Evolutionary conservation across 2,113 vertebrate genomes (phyloP).

Genomic region (Protomyctophum bolini): DNA sequence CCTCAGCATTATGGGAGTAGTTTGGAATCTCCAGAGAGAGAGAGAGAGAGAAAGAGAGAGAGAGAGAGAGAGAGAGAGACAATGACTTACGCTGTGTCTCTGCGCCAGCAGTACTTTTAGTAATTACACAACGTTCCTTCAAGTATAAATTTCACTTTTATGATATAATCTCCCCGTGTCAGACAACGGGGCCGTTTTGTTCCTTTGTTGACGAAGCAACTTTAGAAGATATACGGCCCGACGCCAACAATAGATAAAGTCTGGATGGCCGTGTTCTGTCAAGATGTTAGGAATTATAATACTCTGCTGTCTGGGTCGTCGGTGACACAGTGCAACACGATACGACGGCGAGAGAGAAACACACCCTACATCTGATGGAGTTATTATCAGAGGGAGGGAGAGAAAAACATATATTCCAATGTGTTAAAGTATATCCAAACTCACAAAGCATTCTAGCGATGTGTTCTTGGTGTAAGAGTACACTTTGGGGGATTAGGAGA

Average conservation of each 20-base stretch:
- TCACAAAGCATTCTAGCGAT: conserved; percentile 18
- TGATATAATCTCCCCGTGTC: conserved; percentile 69
- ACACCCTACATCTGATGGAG: conserved; percentile 37
- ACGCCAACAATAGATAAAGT: conserved; percentile 34
- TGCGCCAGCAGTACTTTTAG: conserved; percentile 56
- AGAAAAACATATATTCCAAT: conserved; percentile 28
- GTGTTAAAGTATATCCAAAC: conserved; percentile 32
- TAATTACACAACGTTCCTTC: conserved; percentile 63
- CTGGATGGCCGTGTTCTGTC: conserved; percentile 46
- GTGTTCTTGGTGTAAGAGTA: conserved; percentile 29
- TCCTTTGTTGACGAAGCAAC: conserved; percentile 66
- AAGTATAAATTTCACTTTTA: conserved; percentile 67
- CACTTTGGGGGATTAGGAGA: conserved; percentile 36
- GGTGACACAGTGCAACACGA: conserved; percentile 47
- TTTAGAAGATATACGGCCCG: conserved; percentile 49
- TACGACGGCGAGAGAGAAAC: conserved; percentile 21
- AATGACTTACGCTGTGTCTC: conserved; percentile 53
- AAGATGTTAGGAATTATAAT: conserved; percentile 42
- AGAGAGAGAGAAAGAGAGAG: conserved; percentile 30
- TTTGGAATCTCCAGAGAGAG: conserved; percentile 37
- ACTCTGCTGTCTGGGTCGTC: conserved; percentile 13
- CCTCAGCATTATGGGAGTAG: conserved; percentile 39
- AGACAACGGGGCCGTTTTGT: conserved; percentile 61
- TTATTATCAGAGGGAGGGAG: conserved; percentile 40
- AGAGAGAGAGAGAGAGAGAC: conserved; percentile 24